Base-by-base conservation (phyloP, 2,797 vertebrate species). In the Pseudomugil gertrudae region DNA sequence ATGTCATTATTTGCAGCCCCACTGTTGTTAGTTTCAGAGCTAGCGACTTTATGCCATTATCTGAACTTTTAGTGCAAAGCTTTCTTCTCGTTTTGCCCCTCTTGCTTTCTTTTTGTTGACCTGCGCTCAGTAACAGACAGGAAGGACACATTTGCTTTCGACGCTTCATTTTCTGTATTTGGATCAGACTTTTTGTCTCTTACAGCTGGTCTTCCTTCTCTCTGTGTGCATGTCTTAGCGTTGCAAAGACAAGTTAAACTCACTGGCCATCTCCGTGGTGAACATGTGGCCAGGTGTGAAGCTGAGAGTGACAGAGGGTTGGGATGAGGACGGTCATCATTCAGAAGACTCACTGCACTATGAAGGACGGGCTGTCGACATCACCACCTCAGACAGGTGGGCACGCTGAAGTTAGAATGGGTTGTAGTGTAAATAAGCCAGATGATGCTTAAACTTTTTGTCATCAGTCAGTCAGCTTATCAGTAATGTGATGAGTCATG, bases 231-330 rank as follows among this genome's bases (percentile, higher is more conserved):
- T 57, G 29, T 52, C 11, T 52, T 86, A 99, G 98, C 97, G 97
- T 66, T 99, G 98, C 82, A 99, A 99, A 89, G 97, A 99, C 90
- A 98, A 97, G 84, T 87, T 99, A 75, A 99, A 99, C 87, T 96
- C 97, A 0, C 87, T 99, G 92, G 98, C 98, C 80, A 99, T 99
- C 90, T 98, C 98, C 0, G 98, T 99, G 80, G 98, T 98, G 98
- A 99, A 99, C 91, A 96, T 98, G 94, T 99, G 98, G 98, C 97
- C 96, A 0, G 95, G 96, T 0, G 95, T 98, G 81, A 99, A 98
- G 92, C 95, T 99, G 84, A 93, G 98, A 26, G 97, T 99, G 87
- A 99, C 98, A 0, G 98, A 99, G 84, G 98, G 97, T 86, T 99
- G 98, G 98, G 98, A 99, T 2, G 98, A 99, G 78, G 98, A 99